Evolutionary conservation across 2,113 vertebrate species (phyloP).

Genomic region (Camelus bactrianus): DNA sequence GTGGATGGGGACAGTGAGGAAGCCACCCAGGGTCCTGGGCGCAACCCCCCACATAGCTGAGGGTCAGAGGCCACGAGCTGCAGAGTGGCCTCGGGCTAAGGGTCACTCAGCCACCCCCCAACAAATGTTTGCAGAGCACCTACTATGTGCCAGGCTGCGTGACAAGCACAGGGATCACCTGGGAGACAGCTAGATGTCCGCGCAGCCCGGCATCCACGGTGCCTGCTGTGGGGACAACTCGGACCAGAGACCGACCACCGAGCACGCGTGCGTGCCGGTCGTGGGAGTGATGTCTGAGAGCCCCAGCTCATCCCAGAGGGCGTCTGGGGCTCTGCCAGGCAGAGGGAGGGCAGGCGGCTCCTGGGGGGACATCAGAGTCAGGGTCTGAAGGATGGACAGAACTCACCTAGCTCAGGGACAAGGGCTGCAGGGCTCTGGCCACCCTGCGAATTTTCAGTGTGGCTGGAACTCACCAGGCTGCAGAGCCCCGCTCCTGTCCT

Average conservation of each 20-base stretch:
- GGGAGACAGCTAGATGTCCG: fast-evolving
- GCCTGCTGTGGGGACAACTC: neutral
- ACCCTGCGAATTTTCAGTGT: fast-evolving
- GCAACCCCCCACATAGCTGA: neutral
- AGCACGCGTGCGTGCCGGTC: fast-evolving
- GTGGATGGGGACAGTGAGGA: neutral
- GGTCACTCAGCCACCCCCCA: neutral
- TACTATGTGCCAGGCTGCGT: neutral
- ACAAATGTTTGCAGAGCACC: neutral
- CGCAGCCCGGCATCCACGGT: neutral
- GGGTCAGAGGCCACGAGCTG: neutral
- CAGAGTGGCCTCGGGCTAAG: too few relatives aligned
- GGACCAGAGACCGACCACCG: fast-evolving
- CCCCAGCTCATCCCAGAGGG: neutral
- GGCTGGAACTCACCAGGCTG: neutral
- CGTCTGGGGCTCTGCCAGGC: neutral
- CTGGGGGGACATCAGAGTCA: neutral
- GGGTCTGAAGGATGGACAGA: neutral
- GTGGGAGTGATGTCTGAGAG: neutral
- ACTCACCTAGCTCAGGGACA: neutral
- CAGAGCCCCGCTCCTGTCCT: neutral
- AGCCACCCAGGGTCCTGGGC: neutral
- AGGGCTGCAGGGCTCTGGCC: neutral
- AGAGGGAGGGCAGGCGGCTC: fast-evolving
- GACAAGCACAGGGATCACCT: neutral